Evolutionary conservation across 2,797 vertebrate species (phyloP).

Genomic region (Malurus splendens): DNA sequence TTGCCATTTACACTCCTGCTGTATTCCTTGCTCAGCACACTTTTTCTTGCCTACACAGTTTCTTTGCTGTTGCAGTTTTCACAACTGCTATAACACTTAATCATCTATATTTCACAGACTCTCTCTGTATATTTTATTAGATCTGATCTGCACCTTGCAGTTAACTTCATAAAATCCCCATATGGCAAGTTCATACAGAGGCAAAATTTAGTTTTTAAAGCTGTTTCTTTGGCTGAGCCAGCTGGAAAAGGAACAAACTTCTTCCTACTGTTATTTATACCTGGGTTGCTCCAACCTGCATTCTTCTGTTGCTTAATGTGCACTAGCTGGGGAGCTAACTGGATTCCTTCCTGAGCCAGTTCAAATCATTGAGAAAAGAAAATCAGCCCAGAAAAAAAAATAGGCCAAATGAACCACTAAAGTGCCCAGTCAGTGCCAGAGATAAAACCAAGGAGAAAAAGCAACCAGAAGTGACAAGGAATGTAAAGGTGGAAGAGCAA

Average conservation of each 20-base stretch:
- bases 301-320: background rate
- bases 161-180: background rate
- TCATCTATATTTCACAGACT: background rate
- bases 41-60: background rate
- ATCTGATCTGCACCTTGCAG: background rate
- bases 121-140: background rate
- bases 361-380: background rate
- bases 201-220: background rate
- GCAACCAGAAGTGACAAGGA: background rate
- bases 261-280: background rate
- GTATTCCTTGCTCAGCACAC: background rate
- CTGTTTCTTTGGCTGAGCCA: background rate
- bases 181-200: background rate
- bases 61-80: background rate
- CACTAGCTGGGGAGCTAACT: background rate
- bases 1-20: background rate
- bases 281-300: background rate
- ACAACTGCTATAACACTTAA: background rate
- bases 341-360: background rate
- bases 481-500: background rate
- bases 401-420: background rate
- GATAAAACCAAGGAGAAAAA: background rate
- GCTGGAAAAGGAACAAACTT: background rate
- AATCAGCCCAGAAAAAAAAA: background rate
- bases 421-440: background rate